phyloP scores from a whole-genome alignment of 2,113 vertebrate species.

The Malurus melanocephalus region DNA sequence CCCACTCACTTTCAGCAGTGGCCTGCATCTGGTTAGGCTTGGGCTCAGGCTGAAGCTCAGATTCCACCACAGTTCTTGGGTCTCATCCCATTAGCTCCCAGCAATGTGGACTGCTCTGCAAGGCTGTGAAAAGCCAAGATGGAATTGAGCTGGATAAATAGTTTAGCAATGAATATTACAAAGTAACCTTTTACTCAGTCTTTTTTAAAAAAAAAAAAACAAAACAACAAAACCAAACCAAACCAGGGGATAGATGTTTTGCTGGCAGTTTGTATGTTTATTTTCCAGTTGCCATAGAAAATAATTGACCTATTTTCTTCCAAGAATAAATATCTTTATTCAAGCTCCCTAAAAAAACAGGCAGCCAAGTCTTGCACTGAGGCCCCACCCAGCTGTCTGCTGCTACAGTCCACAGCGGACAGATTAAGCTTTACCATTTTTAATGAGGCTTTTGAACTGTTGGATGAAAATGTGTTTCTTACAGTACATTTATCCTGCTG shows the following conservation, averaged over 20 bases:
- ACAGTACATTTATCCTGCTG: conserved; percentile 50
- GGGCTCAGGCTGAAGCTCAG: neutral
- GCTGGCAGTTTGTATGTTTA: conserved; percentile 67
- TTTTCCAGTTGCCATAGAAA: conserved; percentile 80
- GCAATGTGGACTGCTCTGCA: neutral
- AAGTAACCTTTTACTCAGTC: conserved; percentile 58
- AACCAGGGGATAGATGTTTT: conserved; percentile 37
- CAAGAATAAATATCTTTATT: conserved; percentile 74
- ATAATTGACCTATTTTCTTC: conserved; percentile 75
- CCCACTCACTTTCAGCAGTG: neutral
- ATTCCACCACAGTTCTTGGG: conserved; percentile 4
- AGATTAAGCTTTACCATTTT: conserved; percentile 52
- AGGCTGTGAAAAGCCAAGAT: conserved; percentile 32
- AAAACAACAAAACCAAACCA: neutral
- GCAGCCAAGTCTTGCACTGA: conserved; percentile 56
- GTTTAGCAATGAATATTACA: conserved; percentile 53
- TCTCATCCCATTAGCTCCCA: conserved; percentile 13
- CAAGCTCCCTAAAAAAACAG: conserved; percentile 58
- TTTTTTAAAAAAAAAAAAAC: neutral
- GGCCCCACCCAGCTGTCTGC: conserved; percentile 56
- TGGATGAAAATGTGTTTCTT: conserved; percentile 40
- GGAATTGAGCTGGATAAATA: conserved; percentile 62
- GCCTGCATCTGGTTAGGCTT: neutral
- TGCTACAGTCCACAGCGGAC: conserved; percentile 30
- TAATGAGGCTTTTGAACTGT: conserved; percentile 50